Evolutionary conservation across 1,140 invertebrate species (phyloP), one percentile per base, ranked within the genome.

Genomic region (Drusus annulatus): DNA sequence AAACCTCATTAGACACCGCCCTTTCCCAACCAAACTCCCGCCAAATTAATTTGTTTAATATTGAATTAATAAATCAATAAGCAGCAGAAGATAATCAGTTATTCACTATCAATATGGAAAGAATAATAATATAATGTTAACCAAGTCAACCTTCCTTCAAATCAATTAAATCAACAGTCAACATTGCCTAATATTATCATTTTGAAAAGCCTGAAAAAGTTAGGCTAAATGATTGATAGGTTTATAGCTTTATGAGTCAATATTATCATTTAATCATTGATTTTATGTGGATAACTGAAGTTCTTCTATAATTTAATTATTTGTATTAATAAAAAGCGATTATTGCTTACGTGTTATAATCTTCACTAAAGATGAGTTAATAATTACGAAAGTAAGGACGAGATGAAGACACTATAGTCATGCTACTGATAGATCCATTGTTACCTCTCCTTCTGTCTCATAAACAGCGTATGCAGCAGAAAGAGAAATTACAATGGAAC

Each of bases 311-410:
- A 45, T 45, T 45, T 60, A 65, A 31, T 50, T 36, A 63, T 77
- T 5, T 77, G 63, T 63, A 63, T 54, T 19, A 74, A 79, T 76
- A 58, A 81, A 76, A 81, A 81, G 73, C 81, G 52, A 51, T 78
- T 56, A 79, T 74, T 76, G 63, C 81, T 83, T 83, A 83, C 81
- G 69, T 83, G 65, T 83, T 80, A 80, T 51, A 54, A 25, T 80
- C 81, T 83, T 80, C 75, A 8, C 60, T 76, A 51, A 63, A 65
- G 62, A 56, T 79, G 78, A 75, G 71, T 79, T 79, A 79, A 45
- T 45, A 45, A 45, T 45, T 45, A 45, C 36, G 2, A 10, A 45
- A 45, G 5, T 28, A 28, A 28, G 31, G 36, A 45, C 8, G 8
- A 45, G 10, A 45, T 45, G 36, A 45, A 45, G 36, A 45, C 36